Evolutionary conservation across 2,888 invertebrate species (phyloP).

Genomic region (Monopis laevigella): DNA sequence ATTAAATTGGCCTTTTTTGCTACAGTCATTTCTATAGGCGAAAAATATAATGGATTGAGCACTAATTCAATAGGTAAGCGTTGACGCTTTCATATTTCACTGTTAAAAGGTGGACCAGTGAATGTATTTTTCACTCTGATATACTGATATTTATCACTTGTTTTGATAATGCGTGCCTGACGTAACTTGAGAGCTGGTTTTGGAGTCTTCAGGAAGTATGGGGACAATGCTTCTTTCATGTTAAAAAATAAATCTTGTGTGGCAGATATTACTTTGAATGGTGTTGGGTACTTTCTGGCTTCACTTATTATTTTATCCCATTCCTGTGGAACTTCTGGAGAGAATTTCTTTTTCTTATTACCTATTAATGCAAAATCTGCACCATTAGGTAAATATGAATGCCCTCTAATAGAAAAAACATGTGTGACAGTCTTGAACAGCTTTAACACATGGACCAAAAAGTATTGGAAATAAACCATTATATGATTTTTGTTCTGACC

Average conservation of each 20-base stretch:
- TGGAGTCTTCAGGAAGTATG: not conserved
- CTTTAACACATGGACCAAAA: conserved; percentile 14
- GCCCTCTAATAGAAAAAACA: conserved; percentile 14
- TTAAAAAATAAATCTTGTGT: not conserved
- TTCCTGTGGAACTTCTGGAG: conserved; percentile 13
- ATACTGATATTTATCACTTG: conserved; percentile 8
- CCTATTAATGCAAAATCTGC: conserved; percentile 15
- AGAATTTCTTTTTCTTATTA: conserved; percentile 10
- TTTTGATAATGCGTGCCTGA: conserved; percentile 13
- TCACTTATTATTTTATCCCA: not conserved
- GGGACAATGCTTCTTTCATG: not conserved
- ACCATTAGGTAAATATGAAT: conserved; percentile 15
- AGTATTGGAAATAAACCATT: conserved; percentile 16
- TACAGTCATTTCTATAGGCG: too few species aligned
- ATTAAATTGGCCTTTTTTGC: too few species aligned
- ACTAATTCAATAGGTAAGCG: too few species aligned
- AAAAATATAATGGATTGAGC: too few species aligned
- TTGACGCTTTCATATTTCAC: too few species aligned
- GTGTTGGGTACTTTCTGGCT: not conserved
- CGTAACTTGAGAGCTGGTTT: not conserved
- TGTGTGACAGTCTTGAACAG: conserved; percentile 14
- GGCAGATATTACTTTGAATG: not conserved
- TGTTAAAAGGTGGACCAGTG: too few species aligned
- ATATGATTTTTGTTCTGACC: conserved; percentile 17
- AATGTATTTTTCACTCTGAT: conserved; percentile 1